A percentile compares a stretch with the other conserved stretches of the same genome.
Conservation (phyloP, 2,888 invertebrate genomes). For the Adelphocoris suturalis region DNA sequence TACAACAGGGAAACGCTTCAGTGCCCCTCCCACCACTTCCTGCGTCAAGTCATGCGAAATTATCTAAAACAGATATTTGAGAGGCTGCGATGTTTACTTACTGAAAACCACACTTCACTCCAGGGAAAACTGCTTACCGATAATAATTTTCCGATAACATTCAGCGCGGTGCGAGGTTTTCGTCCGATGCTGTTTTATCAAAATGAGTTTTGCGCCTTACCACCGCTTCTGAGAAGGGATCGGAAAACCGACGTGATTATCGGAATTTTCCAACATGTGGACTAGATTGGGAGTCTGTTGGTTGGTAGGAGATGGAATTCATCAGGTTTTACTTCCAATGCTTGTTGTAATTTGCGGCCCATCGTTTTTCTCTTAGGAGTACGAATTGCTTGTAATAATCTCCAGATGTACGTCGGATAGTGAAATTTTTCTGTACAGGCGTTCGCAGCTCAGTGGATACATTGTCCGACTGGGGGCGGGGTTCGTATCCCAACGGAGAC, state of each 20-base stretch:
- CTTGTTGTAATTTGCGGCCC: not conserved
- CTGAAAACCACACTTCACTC: constrained; percentile 1
- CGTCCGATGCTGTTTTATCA: constrained; percentile 31
- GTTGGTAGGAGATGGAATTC: not conserved
- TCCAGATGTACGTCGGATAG: no score
- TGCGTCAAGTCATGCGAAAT: constrained; percentile 42
- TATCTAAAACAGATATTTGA: constrained; percentile 42
- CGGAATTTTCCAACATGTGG: not conserved
- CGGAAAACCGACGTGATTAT: constrained; percentile 1
- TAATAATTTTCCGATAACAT: constrained; percentile 42
- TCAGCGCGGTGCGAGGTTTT: not conserved
- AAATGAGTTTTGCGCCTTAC: constrained; percentile 22
- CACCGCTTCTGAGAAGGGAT: not conserved
- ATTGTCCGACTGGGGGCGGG: no score
- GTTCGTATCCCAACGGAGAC: no score
- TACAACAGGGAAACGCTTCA: not conserved
- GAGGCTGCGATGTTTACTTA: constrained; percentile 31
- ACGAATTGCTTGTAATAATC: no score
- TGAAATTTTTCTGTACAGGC: no score
- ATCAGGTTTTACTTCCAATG: not conserved
- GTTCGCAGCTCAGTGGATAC: no score
- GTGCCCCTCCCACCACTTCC: not conserved
- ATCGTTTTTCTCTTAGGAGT: no score
- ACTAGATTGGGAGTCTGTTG: not conserved
- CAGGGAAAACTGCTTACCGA: constrained; percentile 34